Conservation (phyloP, 1,140 invertebrate species). For the Drosophila setifemur region DNA sequence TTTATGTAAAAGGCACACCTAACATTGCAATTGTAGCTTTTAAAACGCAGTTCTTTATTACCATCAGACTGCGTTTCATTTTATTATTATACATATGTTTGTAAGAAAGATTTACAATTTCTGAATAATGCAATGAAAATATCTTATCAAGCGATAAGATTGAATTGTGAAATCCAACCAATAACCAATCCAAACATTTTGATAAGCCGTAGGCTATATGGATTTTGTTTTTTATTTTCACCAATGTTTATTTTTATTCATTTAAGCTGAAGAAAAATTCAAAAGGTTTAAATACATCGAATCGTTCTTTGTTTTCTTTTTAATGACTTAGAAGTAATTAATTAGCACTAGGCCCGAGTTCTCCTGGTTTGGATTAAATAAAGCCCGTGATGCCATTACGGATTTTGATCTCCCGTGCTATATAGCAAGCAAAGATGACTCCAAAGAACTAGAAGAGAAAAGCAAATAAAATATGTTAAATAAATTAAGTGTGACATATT, state of each 20-base stretch:
- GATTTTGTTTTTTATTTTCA: neutral
- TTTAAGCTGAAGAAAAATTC: neutral
- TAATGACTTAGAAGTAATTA: conserved; percentile 30
- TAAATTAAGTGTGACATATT: neutral
- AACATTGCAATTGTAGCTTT: neutral
- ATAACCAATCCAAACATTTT: neutral
- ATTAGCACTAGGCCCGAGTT: neutral
- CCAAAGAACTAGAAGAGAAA: conserved; percentile 83
- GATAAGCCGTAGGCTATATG: neutral
- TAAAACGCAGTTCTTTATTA: neutral
- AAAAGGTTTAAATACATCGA: conserved; percentile 8
- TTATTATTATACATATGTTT: neutral
- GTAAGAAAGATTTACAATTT: neutral
- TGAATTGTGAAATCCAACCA: neutral
- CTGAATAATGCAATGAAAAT: conserved; percentile 1
- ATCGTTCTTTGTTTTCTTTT: no score
- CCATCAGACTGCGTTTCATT: neutral
- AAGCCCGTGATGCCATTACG: conserved; percentile 76
- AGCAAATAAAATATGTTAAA: neutral
- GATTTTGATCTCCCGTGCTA: conserved; percentile 81
- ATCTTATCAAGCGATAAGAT: conserved; percentile 26
- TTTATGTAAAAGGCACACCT: no score
- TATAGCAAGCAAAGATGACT: conserved; percentile 82
- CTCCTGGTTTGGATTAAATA: conserved; percentile 19
- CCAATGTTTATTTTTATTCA: conserved; percentile 2